Evolutionary conservation across 2,797 vertebrate genomes (phyloP).

Genomic region (Scomberomorus guttatus): DNA sequence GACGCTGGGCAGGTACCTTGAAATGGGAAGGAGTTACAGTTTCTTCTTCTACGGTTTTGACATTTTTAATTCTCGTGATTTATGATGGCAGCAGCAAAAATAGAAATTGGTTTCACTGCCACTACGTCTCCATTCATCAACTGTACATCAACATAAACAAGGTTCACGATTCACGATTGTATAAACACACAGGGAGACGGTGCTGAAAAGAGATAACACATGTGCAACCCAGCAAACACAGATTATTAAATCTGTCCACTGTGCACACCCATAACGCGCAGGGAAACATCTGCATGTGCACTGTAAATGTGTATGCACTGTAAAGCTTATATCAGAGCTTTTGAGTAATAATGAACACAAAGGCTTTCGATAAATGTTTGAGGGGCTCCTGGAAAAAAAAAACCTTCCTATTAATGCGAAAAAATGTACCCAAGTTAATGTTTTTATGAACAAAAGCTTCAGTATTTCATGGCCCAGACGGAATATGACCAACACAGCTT

Average conservation of each 20-base stretch:
- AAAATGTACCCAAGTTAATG: no score
- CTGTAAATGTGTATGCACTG: not conserved
- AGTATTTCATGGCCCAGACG: no score
- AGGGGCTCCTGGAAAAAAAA: no score
- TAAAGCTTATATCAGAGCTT: constrained; percentile 11
- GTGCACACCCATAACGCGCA: not conserved
- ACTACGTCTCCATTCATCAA: constrained; percentile 63
- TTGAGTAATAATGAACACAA: not conserved
- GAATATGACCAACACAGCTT: no score
- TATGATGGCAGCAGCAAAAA: constrained; percentile 53
- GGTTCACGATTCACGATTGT: constrained; percentile 30
- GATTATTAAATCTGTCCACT: constrained; percentile 4
- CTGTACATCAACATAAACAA: constrained; percentile 53
- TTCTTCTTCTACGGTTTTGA: constrained; percentile 42
- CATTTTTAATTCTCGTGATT: constrained; percentile 72
- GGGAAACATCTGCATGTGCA: constrained; percentile 1
- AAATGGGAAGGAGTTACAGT: constrained; percentile 12
- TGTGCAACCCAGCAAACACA: constrained; percentile 34
- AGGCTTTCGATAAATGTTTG: not conserved
- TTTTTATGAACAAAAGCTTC: no score
- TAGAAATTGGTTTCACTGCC: constrained; percentile 55
- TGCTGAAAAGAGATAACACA: constrained; percentile 25
- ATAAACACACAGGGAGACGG: constrained; percentile 31
- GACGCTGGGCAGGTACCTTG: not conserved
- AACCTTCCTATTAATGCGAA: no score